Base-by-base conservation (phyloP, 2,888 invertebrate genomes). In the Periphyllus acericola region DNA sequence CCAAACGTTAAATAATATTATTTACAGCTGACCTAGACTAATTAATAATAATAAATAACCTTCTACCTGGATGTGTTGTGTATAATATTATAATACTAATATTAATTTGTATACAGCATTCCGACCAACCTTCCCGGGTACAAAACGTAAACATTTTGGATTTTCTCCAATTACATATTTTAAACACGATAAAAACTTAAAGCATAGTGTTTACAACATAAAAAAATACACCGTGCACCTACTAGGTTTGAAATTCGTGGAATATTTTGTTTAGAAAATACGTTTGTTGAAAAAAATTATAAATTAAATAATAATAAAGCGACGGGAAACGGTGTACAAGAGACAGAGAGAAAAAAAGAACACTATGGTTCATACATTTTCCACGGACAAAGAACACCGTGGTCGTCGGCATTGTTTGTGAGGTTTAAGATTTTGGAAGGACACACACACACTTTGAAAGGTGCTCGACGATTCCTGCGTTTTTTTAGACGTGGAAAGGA, bases 31-130 rank as follows among this genome's bases (percentile, higher is more conserved):
- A 80, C 66, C 36, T 19, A 19, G 36, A 17, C 80, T n/a, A 80
- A 80, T 66, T 80, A 36, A 80, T 40, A 36, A 29, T 66, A n/a
- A 80, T 36, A 66, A n/a, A 80, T 36, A 66, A 80, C 60, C 66
- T 66, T 66, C 25, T 71, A 80, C 60, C 36, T 34, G 60, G n/a
- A 80, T 36, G 60, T 1, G 19, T 29, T 19, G 21, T 0, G 71
- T 71, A 71, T 71, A 71, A 29, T 66, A 66, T 25, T 71, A 71
- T 66, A 68, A 25, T 66, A 66, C 14, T 71, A 40, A 80, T 36
- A 66, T 40, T 36, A 36, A 60, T 36, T 66, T 66, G n/a, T 78
- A 32, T 55, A 25, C 25, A 32, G 40, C 76, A 29, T 78, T 78
- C 52, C 5, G 32, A 17, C 17, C n/a, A 17, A 66, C 79, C n/a